Base-by-base conservation (phyloP, 2,888 invertebrate genomes). In the Pegoplata infirma region DNA sequence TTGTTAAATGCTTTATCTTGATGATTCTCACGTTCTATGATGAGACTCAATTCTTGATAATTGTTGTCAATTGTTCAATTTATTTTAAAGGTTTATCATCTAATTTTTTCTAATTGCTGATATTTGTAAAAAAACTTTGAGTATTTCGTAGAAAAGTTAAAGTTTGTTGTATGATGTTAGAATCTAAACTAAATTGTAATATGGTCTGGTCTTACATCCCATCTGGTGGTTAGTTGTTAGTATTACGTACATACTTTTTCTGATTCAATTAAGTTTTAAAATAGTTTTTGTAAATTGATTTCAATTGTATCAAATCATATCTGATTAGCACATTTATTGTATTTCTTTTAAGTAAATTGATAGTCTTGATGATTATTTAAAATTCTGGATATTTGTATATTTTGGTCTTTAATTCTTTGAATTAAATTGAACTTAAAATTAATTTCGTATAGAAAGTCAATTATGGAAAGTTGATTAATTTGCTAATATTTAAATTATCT, bases 241-340 rank as follows among this genome's bases (percentile, higher is more conserved):
- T 3, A 32, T 32, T n/a, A n/a, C n/a, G n/a, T n/a, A n/a, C n/a
- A n/a, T n/a, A n/a, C n/a, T n/a, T n/a, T n/a, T n/a, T n/a, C n/a
- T 32, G 8, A 32, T 7, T 7, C 32, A 32, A 40, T 40, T 56
- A 49, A 25, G 14, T 55, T 49, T 55, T 49, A 63, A 55, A 68
- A 63, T 55, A 75, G 55, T 63, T 75, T 75, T 53, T 47, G 56
- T 74, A 51, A 75, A 75, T 75, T 75, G 68, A 56, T 63, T 68
- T 75, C 61, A 75, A 75, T 75, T 75, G 40, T 49, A 75, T 68
- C 61, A 75, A 68, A 28, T 28, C 59, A 55, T 61, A n/a, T n/a
- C 3, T 32, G 8, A 1, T 32, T 0, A 10, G 32, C 8, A 32
- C n/a, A n/a, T n/a, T n/a, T n/a, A n/a, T n/a, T n/a, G n/a, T n/a